Percentiles rank a stretch among this genome's conserved stretches.
These are phyloP conservation scores for Brachionichthys hirsutus DNA, from an alignment of 2,113 vertebrate species.

Conservation along the genomic window DNA sequence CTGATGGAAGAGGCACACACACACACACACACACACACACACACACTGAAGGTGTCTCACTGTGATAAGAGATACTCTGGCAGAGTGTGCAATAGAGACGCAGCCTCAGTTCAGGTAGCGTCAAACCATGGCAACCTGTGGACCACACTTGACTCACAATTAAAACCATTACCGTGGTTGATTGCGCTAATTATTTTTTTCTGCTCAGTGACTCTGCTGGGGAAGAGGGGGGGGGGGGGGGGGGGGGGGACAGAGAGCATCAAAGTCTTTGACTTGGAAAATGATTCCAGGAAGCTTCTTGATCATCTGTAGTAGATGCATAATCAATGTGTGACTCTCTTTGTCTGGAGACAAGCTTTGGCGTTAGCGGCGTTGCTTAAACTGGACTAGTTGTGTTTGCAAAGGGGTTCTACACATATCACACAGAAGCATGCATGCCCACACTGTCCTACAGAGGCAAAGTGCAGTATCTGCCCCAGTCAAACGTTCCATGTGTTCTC, in stretches of 20 bases:
- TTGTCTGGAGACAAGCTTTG: neutral
- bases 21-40: neutral
- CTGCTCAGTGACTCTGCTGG: constrained; percentile 25
- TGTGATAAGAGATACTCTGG: too few relatives aligned
- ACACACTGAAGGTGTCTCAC: too few relatives aligned
- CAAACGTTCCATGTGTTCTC: too few relatives aligned
- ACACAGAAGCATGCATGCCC: neutral
- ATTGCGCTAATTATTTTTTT: constrained; percentile 45
- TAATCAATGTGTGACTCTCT: constrained; percentile 10
- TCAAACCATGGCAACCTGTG: constrained; percentile 25
- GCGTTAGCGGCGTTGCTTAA: constrained; percentile 1
- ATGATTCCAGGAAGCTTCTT: neutral
- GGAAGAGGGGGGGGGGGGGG: constrained; percentile 8
- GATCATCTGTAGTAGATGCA: constrained; percentile 12
- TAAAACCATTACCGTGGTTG: constrained; percentile 32
- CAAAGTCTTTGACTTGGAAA: constrained; percentile 8
- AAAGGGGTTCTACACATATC: neutral
- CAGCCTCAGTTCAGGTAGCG: neutral
- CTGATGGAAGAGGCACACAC: constrained; percentile 15
- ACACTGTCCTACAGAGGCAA: neutral
- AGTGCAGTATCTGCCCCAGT: too few relatives aligned
- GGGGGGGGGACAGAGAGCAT: constrained; percentile 24
- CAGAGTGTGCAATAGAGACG: constrained; percentile 1
- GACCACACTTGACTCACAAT: constrained; percentile 33
- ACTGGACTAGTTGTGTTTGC: neutral